Percentiles rank a stretch among this genome's conserved stretches.
phyloP scores from a whole-genome alignment of 2,888 invertebrate species.

The Tortrix viridana region DNA sequence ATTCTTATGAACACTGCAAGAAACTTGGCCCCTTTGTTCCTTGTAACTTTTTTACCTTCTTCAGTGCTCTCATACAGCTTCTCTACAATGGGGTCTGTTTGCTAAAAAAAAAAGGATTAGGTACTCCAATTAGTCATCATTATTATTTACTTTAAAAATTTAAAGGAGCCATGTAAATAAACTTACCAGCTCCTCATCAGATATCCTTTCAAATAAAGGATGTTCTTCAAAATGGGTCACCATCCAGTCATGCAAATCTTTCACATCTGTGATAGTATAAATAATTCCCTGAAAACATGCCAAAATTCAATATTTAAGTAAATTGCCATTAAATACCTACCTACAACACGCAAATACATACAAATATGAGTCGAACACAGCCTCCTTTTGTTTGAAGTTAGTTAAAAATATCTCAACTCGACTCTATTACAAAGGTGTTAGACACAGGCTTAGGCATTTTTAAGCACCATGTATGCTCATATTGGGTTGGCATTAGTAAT shows the following conservation, averaged over 20 bases:
- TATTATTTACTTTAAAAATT: neutral
- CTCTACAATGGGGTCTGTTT: slow-evolving; percentile 92
- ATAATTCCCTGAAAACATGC: slow-evolving; percentile 88
- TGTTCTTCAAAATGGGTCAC: slow-evolving; percentile 94
- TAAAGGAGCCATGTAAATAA: neutral
- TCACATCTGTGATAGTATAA: slow-evolving; percentile 99
- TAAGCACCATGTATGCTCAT: too few relatives aligned
- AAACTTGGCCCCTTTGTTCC: slow-evolving; percentile 97
- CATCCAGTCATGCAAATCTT: slow-evolving; percentile 99
- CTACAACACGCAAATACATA: too few relatives aligned
- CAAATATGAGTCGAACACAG: too few relatives aligned
- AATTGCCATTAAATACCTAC: too few relatives aligned
- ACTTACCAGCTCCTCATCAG: slow-evolving; percentile 89
- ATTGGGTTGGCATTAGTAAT: too few relatives aligned
- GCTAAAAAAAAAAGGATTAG: slow-evolving; percentile 82
- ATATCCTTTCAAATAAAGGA: slow-evolving; percentile 92
- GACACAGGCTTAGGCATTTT: too few relatives aligned
- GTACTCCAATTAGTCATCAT: slow-evolving; percentile 4
- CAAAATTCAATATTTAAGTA: neutral
- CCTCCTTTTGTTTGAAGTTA: too few relatives aligned
- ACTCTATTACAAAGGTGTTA: too few relatives aligned
- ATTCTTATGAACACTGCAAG: slow-evolving; percentile 93
- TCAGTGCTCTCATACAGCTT: slow-evolving; percentile 97
- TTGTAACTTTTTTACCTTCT: slow-evolving; percentile 98
- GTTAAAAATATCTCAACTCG: too few relatives aligned